A percentile compares a stretch with the other conserved stretches of the same genome.
Evolutionary conservation across 2,113 vertebrate species (phyloP).

Genomic region (Columbina picui): DNA sequence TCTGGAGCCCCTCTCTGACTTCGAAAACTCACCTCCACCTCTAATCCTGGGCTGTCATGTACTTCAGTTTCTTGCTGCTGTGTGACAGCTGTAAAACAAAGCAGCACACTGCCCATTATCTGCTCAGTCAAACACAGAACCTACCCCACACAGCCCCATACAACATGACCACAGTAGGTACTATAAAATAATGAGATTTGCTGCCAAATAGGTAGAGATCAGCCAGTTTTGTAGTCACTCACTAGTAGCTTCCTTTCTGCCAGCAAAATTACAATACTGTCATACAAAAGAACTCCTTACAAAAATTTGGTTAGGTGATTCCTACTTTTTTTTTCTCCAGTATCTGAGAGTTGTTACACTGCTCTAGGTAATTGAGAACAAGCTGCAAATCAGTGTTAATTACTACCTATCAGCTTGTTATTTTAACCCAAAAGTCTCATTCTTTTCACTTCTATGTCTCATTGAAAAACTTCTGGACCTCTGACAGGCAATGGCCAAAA

Average conservation of each 20-base stretch:
- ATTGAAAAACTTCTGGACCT: not conserved
- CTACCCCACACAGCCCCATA: not conserved
- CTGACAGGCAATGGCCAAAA: not conserved
- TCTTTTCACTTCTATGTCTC: not conserved
- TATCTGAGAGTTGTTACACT: not conserved
- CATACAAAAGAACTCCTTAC: not conserved
- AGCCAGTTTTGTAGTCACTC: not conserved
- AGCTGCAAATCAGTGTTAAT: not conserved
- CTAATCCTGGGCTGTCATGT: not conserved
- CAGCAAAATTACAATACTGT: accelerated
- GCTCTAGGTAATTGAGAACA: not conserved
- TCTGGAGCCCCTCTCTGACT: not conserved
- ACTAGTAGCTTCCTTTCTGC: not conserved
- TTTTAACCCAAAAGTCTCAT: not conserved
- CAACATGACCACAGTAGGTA: accelerated
- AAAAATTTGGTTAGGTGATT: not conserved
- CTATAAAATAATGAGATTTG: not conserved
- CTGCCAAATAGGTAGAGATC: not conserved
- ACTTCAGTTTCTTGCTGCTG: not conserved
- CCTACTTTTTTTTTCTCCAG: not conserved
- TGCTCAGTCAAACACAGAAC: not conserved
- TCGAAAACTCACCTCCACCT: not conserved
- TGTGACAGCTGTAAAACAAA: not conserved
- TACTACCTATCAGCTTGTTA: not conserved
- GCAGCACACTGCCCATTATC: not conserved